A percentile compares a stretch with the other conserved stretches of the same genome.
These are phyloP conservation scores for Ethmia dodecea DNA, from an alignment of 2,888 invertebrate species.

Conservation along the genomic window DNA sequence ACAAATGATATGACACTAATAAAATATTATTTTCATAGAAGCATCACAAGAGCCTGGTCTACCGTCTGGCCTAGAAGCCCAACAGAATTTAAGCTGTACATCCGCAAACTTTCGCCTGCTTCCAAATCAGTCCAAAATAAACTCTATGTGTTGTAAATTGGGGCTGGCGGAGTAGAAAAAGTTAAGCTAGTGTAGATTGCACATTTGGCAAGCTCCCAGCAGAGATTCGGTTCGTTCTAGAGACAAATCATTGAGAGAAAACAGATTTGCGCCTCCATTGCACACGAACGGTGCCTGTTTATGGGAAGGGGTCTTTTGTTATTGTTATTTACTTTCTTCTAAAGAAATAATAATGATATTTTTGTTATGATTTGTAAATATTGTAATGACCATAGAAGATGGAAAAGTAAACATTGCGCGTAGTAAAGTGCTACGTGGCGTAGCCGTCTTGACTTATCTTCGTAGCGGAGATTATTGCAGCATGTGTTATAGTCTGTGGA, in stretches of 20 bases:
- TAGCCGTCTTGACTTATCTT: no score
- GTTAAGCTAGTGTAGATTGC: constrained; percentile 38
- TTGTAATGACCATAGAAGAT: no score
- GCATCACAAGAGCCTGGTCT: constrained; percentile 51
- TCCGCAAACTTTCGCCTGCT: constrained; percentile 32
- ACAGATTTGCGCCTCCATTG: constrained; percentile 69
- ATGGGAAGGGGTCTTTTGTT: constrained; percentile 47
- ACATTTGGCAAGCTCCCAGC: constrained; percentile 70
- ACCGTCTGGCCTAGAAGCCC: constrained; percentile 45
- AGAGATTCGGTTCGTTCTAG: constrained; percentile 63
- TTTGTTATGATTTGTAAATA: no score
- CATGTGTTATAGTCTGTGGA: no score
- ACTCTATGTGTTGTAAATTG: constrained; percentile 10
- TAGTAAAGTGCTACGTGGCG: no score
- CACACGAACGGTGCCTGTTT: constrained; percentile 32
- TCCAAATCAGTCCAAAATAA: constrained; percentile 17
- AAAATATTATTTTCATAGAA: constrained; percentile 69
- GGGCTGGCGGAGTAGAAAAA: constrained; percentile 8
- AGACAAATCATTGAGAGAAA: constrained; percentile 74
- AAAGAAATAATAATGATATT: no score
- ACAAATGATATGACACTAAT: constrained; percentile 48
- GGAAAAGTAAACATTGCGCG: no score
- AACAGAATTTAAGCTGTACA: constrained; percentile 55
- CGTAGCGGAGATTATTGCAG: no score
- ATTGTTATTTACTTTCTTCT: constrained; percentile 39